A percentile compares a stretch with the other conserved stretches of the same genome.
Conservation (phyloP, 2,113 vertebrate species). For the Alethe castanea region DNA sequence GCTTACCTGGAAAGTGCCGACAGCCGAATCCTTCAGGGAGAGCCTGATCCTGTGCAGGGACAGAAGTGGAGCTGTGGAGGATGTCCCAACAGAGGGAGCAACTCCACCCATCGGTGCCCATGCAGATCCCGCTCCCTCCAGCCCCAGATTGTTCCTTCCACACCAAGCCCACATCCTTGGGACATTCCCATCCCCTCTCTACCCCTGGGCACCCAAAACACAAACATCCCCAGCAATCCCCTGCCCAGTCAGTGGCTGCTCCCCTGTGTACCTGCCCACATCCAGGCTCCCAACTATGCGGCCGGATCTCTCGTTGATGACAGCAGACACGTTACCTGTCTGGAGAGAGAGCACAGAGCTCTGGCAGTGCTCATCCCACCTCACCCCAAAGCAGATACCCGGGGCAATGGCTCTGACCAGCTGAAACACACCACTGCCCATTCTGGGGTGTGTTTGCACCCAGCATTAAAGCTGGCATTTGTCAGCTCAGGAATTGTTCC, state of each 20-base stretch:
- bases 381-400: neutral
- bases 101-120: rapidly evolving
- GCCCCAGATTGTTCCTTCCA: neutral
- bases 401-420: rapidly evolving
- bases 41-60: slow-evolving; percentile 49
- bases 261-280: slow-evolving; percentile 41
- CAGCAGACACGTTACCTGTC: slow-evolving; percentile 3
- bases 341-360: slow-evolving; percentile 24
- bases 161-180: too few species aligned
- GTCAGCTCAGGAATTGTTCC: neutral
- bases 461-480: neutral
- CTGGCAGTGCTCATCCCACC: neutral
- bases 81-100: rapidly evolving
- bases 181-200: neutral
- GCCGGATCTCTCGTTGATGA: neutral
- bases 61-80: neutral
- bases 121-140: neutral
- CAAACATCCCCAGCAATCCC: neutral
- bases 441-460: rapidly evolving
- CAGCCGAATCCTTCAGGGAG: slow-evolving; percentile 60
- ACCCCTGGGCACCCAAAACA: too few species aligned
- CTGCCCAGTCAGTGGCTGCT: neutral
- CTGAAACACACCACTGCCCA: rapidly evolving
- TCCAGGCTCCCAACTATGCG: slow-evolving; percentile 40
- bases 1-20: slow-evolving; percentile 69